Percentiles rank a stretch among this genome's conserved stretches.
Conservation (phyloP, 2,888 invertebrate genomes). For the Pristionchus fissidentatus region DNA sequence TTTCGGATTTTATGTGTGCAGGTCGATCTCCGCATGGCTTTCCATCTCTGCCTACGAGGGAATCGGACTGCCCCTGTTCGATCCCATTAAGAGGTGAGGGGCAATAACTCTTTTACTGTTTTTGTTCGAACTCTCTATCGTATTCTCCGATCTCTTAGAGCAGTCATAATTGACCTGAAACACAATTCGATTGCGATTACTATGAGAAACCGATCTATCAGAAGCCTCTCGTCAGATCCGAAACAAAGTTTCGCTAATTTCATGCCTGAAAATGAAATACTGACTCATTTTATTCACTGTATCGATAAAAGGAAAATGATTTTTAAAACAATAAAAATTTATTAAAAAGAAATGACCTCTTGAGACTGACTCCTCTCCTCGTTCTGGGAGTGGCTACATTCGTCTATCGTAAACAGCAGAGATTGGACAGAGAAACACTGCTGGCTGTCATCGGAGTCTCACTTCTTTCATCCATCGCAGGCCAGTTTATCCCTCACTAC, state of each 20-base stretch:
- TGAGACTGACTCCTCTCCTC: constrained; percentile 58
- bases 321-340: not conserved
- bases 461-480: constrained; percentile 28
- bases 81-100: constrained; percentile 78
- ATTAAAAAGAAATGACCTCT: not conserved
- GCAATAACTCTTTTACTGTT: constrained; percentile 74
- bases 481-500: not conserved
- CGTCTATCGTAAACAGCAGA: constrained; percentile 38
- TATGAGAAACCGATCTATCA: not conserved
- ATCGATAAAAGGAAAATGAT: not conserved
- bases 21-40: constrained; percentile 77
- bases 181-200: too few species aligned
- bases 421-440: constrained; percentile 34
- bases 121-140: too few species aligned
- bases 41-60: constrained; percentile 78
- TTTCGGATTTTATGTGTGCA: not conserved
- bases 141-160: not conserved
- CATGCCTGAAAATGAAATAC: not conserved
- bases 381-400: constrained; percentile 54
- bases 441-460: constrained; percentile 18
- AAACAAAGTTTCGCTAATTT: too few species aligned
- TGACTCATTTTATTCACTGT: not conserved
- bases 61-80: constrained; percentile 80
- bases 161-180: not conserved
- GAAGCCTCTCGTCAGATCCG: too few species aligned